Base-by-base conservation (phyloP, 2,113 vertebrate species). In the Verasper variegatus region DNA sequence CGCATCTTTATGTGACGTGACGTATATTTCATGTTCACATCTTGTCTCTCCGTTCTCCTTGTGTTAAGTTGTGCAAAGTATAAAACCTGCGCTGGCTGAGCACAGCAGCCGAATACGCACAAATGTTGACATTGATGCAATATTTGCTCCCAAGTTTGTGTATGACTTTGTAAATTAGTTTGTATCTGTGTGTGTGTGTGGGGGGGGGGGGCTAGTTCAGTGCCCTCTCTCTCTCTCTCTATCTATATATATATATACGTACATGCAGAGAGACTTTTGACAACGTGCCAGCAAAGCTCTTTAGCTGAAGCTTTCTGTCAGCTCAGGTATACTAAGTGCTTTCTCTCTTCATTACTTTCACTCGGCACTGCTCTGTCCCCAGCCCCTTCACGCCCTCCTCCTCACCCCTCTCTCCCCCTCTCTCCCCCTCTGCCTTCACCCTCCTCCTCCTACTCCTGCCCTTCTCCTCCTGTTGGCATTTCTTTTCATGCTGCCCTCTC, bases 231-330 rank as follows among this genome's bases (percentile, higher is more conserved):
- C 27, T 31, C 31, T 31, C 1, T 31, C 1, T 31, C 6, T 31
- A 7, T 31, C 7, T 31, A 54, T 74, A 70, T 66, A 62, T 45
- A 31, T 47, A 21, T 37, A 42, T 80, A 56, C 1, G 81, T 70
- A 82, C 74, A 78, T n/a, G 49, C 0, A 11, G 69, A 65, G 64
- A 56, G 70, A 54, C 79, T 86, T 84, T 87, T 90, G 91, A 85
- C 66, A 68, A 70, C 42, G 11, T 84, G 90, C 89, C 86, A 87
- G 85, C 35, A 63, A 86, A 89, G 89, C 89, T 91, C 80, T 92
- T 88, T 86, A 86, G 83, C 74, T 23, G 0, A 61, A 51, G 76
- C 80, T 74, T 82, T 89, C 86, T 72, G 86, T 86, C 56, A 76
- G 81, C 82, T 71, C 77, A 84, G 55, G 78, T 88, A 64, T 61